Evolutionary conservation across 2,888 invertebrate genomes (phyloP), one percentile per base, ranked within the genome.

Genomic region (Tyria jacobaeae): DNA sequence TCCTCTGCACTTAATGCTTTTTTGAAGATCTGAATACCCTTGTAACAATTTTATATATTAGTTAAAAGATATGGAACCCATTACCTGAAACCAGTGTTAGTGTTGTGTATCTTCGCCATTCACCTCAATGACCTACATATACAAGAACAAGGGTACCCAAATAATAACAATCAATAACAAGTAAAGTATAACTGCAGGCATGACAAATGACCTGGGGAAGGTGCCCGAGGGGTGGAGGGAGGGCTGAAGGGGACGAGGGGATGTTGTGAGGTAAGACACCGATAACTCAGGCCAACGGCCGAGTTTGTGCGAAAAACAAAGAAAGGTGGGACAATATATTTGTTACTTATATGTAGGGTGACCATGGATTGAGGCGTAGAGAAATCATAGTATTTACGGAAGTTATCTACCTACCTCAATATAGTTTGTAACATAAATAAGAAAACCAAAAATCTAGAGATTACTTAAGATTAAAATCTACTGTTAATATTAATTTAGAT

Each of bases 241-340:
- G 51, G 48, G 60, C 31, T 21, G 66, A 41, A 24, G 52, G 54
- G 34, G 39, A 6, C 25, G 50, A 56, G 64, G 62, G 37, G 60
- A 62, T 57, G 64, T 62, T 67, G 79, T 74, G 74, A 78, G 82
- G 80, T 77, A 79, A 82, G 81, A 81, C 75, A 78, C 78, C 84
- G 72, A 84, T 86, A 86, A 86, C 84, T 86, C 85, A 85, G 73
- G 71, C 76, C 80, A 80, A 75, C 77, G 82, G 83, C 81, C 80
- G 80, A 84, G 79, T 83, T 78, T 81, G 74, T 75, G 74, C 68
- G 82, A 83, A 84, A 84, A 84, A 84, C 84, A 84, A 84, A 84
- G 83, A 70, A 75, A 76, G 79, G 83, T 84, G 76, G 72, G 69
- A 67, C 73, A 73, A 83, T 83, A 78, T 83, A 82, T 84, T 78